These are phyloP conservation scores for Chlamydotis undulata DNA, from an alignment of 2,113 vertebrate species.

Conservation along the genomic window DNA sequence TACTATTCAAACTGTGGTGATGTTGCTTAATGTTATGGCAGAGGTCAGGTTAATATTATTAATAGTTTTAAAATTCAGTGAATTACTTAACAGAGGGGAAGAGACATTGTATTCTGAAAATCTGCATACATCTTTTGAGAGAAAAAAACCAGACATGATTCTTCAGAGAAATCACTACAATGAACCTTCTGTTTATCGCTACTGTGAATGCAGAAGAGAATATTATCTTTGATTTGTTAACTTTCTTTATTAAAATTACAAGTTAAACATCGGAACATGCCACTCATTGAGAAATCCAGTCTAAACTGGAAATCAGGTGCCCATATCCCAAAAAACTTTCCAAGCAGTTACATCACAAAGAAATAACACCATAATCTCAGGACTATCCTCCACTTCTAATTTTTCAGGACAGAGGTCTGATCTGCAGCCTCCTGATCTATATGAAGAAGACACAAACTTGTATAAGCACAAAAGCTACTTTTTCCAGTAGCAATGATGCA, in stretches of 20 bases:
- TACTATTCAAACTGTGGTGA: neutral
- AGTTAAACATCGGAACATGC: neutral
- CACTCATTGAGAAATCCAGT: neutral
- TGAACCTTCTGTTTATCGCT: neutral
- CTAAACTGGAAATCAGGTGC: neutral
- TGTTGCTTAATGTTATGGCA: neutral
- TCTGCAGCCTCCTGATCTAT: neutral
- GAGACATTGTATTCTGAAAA: neutral
- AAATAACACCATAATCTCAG: neutral
- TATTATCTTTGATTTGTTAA: neutral
- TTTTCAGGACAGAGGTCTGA: neutral
- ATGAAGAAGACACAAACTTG: neutral
- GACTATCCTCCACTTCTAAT: neutral
- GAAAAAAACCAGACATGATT: neutral
- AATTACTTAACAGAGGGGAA: neutral
- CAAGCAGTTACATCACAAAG: neutral
- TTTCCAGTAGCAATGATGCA: neutral
- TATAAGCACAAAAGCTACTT: neutral
- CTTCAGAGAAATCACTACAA: neutral
- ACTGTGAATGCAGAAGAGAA: neutral
- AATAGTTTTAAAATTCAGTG: neutral
- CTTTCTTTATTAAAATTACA: neutral
- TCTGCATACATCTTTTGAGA: neutral
- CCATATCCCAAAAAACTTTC: neutral
- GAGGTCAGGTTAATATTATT: neutral